Percentiles rank a stretch among this genome's conserved stretches.
phyloP scores from a whole-genome alignment of 2,888 invertebrate genomes.

The Epistrophe eligans region DNA sequence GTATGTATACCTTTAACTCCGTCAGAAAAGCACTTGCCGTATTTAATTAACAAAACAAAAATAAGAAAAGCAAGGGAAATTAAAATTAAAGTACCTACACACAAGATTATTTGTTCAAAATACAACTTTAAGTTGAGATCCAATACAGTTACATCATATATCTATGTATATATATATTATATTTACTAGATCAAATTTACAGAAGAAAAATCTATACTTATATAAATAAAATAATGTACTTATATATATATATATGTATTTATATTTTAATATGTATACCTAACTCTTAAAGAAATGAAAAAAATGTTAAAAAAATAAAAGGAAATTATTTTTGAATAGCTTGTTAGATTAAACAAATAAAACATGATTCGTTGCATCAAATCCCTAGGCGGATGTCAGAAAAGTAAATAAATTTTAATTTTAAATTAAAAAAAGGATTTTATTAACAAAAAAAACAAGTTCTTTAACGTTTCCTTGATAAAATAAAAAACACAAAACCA shows the following conservation, averaged over 20 bases:
- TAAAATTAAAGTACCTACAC: conserved; percentile 65
- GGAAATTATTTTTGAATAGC: conserved; percentile 34
- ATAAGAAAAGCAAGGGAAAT: conserved; percentile 24
- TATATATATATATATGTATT: conserved; percentile 64
- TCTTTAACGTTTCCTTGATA: background rate
- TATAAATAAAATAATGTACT: conserved; percentile 54
- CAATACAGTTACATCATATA: conserved; percentile 44
- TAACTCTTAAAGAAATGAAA: conserved; percentile 34
- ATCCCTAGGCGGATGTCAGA: conserved; percentile 16
- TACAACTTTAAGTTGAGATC: conserved; percentile 27
- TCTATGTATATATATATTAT: conserved; percentile 40
- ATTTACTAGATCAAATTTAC: conserved; percentile 63
- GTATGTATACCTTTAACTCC: background rate
- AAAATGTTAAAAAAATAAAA: conserved; percentile 9
- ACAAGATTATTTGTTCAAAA: conserved; percentile 66
- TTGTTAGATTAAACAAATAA: conserved; percentile 14
- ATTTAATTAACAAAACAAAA: background rate
- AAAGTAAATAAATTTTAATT: background rate
- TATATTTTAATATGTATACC: conserved; percentile 50
- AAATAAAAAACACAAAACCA: background rate
- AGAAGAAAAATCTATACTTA: conserved; percentile 57
- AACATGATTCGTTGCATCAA: conserved; percentile 33
- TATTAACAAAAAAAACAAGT: background rate
- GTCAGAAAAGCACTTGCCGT: conserved; percentile 7
- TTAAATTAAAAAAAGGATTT: background rate